phyloP scores from a whole-genome alignment of 2,797 vertebrate genomes.

The Emydoidea blandingii region DNA sequence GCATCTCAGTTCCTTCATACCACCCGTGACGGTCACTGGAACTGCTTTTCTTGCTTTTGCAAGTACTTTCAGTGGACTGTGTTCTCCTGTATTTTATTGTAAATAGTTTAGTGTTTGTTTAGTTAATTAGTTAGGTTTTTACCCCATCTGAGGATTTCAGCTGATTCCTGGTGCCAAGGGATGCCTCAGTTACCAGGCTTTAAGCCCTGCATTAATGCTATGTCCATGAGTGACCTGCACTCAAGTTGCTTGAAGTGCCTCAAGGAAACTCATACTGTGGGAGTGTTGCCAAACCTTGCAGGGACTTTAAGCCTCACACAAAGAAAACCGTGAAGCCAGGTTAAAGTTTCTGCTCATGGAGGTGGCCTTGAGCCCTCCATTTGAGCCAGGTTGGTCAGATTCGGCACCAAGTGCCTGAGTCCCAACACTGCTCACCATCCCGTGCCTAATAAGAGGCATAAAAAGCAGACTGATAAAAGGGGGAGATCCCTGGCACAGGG shows the following conservation, averaged over 20 bases:
- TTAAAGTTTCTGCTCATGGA: too few relatives aligned
- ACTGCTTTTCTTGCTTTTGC: background rate
- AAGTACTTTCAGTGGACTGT: background rate
- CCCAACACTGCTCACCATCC: too few relatives aligned
- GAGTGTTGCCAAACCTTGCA: too few relatives aligned
- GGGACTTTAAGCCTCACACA: too few relatives aligned
- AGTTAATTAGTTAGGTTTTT: background rate
- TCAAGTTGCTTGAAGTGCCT: background rate
- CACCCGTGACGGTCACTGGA: background rate
- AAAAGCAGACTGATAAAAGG: too few relatives aligned
- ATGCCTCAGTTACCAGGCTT: background rate
- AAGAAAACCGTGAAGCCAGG: too few relatives aligned
- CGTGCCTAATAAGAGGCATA: too few relatives aligned
- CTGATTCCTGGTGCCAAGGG: background rate
- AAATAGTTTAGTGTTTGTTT: background rate
- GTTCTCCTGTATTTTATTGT: background rate
- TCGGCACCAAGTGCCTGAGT: too few relatives aligned
- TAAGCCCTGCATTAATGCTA: background rate
- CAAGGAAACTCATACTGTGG: background rate
- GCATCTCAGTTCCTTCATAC: background rate
- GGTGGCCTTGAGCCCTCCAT: too few relatives aligned
- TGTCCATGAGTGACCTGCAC: background rate
- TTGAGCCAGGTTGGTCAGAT: too few relatives aligned
- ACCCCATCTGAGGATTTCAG: background rate
- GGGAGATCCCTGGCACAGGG: too few relatives aligned